Conservation (phyloP, 2,888 invertebrate species). For the Dicranocentrus wangi region DNA sequence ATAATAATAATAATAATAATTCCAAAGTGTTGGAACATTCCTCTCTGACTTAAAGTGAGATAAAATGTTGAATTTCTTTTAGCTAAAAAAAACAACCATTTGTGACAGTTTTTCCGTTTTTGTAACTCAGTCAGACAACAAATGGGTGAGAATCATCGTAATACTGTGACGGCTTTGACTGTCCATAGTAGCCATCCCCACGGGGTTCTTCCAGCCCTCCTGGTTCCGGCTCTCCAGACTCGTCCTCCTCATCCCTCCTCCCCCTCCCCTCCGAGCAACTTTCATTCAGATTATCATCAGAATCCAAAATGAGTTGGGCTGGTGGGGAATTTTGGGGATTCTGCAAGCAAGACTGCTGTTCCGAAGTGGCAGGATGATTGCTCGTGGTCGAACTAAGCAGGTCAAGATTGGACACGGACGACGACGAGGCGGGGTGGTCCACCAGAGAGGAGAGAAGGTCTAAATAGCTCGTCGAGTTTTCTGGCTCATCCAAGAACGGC, state of each 20-base stretch:
- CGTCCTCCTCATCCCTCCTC: conserved; percentile 42
- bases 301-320: conserved; percentile 54
- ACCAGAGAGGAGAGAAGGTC: conserved; percentile 49
- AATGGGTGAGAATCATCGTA: conserved; percentile 62
- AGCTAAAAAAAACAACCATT: too few relatives aligned
- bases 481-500: background rate
- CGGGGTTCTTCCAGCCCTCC: background rate
- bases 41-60: too few relatives aligned
- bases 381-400: conserved; percentile 51
- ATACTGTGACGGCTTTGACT: conserved; percentile 32
- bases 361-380: too few relatives aligned
- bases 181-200: background rate
- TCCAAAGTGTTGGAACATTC: too few relatives aligned
- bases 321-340: conserved; percentile 34
- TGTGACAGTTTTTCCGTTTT: too few relatives aligned
- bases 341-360: too few relatives aligned
- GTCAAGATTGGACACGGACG: conserved; percentile 31
- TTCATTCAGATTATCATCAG: too few relatives aligned
- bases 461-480: conserved; percentile 39
- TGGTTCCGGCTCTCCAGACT: background rate
- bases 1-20: too few relatives aligned
- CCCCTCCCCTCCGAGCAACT: too few relatives aligned
- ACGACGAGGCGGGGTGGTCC: background rate
- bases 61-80: too few relatives aligned
- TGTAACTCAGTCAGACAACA: conserved; percentile 36